Percentiles rank a stretch among this genome's conserved stretches.
Evolutionary conservation across 1,140 invertebrate genomes (phyloP).

Genomic region (Anastrepha ludens): DNA sequence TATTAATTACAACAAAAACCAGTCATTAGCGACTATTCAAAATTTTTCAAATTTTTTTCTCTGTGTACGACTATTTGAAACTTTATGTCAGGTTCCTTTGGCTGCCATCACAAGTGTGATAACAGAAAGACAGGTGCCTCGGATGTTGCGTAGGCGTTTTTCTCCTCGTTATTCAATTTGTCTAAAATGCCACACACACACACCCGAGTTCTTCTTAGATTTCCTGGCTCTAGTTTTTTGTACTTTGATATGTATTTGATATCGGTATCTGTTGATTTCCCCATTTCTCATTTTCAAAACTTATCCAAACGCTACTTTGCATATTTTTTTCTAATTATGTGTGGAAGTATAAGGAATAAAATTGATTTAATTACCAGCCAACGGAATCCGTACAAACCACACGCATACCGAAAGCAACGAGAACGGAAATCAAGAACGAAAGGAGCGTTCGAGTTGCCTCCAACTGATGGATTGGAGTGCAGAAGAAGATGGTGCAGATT

Average conservation of each 20-base stretch:
- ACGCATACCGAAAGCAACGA: background rate
- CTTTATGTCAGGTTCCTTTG: background rate
- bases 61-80: background rate
- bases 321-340: background rate
- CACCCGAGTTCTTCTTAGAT: background rate
- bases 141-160: slow-evolving; percentile 25
- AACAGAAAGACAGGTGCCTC: background rate
- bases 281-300: background rate
- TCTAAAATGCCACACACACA: background rate
- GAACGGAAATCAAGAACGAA: background rate
- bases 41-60: background rate
- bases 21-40: too few species aligned
- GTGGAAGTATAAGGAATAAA: background rate
- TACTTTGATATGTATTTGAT: background rate
- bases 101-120: background rate
- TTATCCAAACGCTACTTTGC: background rate
- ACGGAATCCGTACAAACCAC: slow-evolving; percentile 2
- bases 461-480: background rate
- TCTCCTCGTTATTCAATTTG: slow-evolving; percentile 28
- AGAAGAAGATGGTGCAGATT: background rate
- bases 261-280: slow-evolving; percentile 24
- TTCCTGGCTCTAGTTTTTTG: background rate
- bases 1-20: too few species aligned
- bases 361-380: slow-evolving; percentile 36
- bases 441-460: background rate